These are phyloP conservation scores for Phalera bucephala DNA, from an alignment of 2,888 invertebrate species.

Conservation along the genomic window DNA sequence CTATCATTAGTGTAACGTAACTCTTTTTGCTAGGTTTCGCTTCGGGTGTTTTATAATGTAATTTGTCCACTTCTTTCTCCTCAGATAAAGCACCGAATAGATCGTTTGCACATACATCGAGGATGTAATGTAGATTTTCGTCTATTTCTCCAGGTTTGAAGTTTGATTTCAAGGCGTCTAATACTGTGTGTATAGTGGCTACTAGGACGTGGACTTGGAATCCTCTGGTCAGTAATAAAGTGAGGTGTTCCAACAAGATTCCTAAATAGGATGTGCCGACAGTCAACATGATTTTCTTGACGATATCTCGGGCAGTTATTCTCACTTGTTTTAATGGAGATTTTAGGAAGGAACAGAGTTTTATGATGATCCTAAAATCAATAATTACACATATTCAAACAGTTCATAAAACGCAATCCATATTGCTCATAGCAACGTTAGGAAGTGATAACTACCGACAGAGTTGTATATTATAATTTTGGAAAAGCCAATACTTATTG, in stretches of 20 bases:
- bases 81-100: slow-evolving; percentile 94
- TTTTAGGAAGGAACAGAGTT: slow-evolving; percentile 94
- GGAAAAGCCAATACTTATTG: too few species aligned
- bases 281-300: slow-evolving; percentile 94
- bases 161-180: slow-evolving; percentile 87
- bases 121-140: slow-evolving; percentile 87
- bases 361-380: slow-evolving; percentile 89
- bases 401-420: too few species aligned
- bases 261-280: slow-evolving; percentile 92
- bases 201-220: slow-evolving; percentile 97
- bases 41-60: slow-evolving; percentile 91
- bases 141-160: slow-evolving; percentile 92
- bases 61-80: slow-evolving; percentile 95
- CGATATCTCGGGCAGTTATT: slow-evolving; percentile 92
- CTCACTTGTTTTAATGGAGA: slow-evolving; percentile 94
- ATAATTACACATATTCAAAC: slow-evolving; percentile 3
- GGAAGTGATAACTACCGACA: too few species aligned
- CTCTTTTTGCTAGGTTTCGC: slow-evolving; percentile 93
- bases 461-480: too few species aligned
- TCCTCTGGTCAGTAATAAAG: slow-evolving; percentile 91
- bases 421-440: too few species aligned
- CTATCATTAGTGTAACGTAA: slow-evolving; percentile 91
- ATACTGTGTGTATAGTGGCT: slow-evolving; percentile 92
- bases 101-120: slow-evolving; percentile 93
- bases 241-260: slow-evolving; percentile 90